These are phyloP conservation scores for Copidosoma aretas DNA, from an alignment of 2,888 invertebrate species.

Conservation along the genomic window DNA sequence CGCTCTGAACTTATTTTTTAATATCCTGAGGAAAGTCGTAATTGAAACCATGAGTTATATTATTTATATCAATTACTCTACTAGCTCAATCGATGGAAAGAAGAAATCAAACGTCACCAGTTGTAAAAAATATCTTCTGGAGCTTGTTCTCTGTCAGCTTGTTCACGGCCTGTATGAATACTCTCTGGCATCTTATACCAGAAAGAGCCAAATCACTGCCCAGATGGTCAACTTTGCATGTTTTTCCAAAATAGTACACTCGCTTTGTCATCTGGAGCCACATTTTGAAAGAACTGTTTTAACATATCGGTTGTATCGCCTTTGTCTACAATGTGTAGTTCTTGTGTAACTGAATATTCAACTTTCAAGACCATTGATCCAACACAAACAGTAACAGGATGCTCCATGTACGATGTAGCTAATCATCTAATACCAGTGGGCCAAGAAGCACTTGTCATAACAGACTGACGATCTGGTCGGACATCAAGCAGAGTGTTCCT, in stretches of 20 bases:
- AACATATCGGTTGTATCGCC: conserved; percentile 59
- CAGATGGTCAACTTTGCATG: conserved; percentile 82
- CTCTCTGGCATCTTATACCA: conserved; percentile 76
- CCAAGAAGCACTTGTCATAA: conserved; percentile 98
- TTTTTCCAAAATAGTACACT: conserved; percentile 92
- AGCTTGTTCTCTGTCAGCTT: conserved; percentile 79
- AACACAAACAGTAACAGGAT: conserved; percentile 90
- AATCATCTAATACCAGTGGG: conserved; percentile 84
- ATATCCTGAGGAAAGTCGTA: conserved; percentile 93
- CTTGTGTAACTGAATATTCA: conserved; percentile 85
- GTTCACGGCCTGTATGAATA: conserved; percentile 90
- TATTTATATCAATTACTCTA: conserved; percentile 90
- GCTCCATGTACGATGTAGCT: conserved; percentile 84
- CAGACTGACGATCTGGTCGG: too few species aligned
- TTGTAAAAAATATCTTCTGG: conserved; percentile 82
- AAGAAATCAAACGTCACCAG: conserved; percentile 80
- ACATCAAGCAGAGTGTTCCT: too few species aligned
- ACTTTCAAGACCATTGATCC: conserved; percentile 89
- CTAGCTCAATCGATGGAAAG: conserved; percentile 96
- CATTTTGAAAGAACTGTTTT: conserved; percentile 73
- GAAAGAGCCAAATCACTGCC: conserved; percentile 78
- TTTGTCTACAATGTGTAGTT: conserved; percentile 78
- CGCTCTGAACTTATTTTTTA: conserved; percentile 94
- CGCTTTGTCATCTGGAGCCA: conserved; percentile 80
- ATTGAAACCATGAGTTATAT: conserved; percentile 86